Evolutionary conservation across 2,888 invertebrate species (phyloP).

Genomic region (Acanthococcus lagerstroemiae): DNA sequence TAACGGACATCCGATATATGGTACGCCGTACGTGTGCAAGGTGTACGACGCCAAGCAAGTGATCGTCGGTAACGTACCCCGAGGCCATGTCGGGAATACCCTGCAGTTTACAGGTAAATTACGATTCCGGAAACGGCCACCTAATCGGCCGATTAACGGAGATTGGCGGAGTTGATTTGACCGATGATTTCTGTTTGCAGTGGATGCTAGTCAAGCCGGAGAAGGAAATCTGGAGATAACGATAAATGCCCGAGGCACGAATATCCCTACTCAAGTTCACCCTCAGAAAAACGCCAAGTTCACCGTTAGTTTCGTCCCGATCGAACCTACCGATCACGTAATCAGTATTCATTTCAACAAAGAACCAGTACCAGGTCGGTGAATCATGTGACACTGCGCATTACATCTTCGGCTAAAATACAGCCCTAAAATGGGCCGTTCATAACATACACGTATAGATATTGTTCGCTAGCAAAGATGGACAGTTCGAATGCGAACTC

Average conservation of each 20-base stretch:
- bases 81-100: constrained; percentile 74
- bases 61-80: constrained; percentile 67
- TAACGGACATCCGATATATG: constrained; percentile 77
- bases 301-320: constrained; percentile 91
- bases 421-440: neutral
- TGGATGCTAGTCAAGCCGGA: constrained; percentile 92
- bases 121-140: no score
- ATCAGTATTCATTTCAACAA: constrained; percentile 98
- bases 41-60: constrained; percentile 87
- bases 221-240: constrained; percentile 96
- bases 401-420: neutral
- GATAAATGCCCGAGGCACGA: constrained; percentile 82
- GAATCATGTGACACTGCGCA: neutral
- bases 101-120: constrained; percentile 80
- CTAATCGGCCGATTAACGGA: no score
- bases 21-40: constrained; percentile 81
- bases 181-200: constrained; percentile 42
- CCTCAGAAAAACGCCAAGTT: constrained; percentile 84
- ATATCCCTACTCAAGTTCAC: constrained; percentile 91
- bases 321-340: constrained; percentile 85
- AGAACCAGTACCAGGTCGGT: constrained; percentile 50
- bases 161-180: neutral
- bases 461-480: no score
- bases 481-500: no score
- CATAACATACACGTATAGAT: no score